Conservation (phyloP, 2,888 invertebrate genomes). For the Diarsia dahlii region DNA sequence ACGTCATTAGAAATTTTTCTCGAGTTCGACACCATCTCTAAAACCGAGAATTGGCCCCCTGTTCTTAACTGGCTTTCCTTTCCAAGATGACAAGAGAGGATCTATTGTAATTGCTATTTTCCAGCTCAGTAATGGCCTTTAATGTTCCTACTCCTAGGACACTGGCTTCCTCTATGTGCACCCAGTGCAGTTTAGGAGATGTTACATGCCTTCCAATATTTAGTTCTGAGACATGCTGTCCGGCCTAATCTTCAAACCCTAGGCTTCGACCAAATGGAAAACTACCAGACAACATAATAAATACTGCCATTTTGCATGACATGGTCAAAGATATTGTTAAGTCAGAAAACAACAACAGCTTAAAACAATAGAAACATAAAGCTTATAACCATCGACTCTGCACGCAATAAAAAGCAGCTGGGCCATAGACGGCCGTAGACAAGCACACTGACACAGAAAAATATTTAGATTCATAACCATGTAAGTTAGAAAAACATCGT, state of each 20-base stretch:
- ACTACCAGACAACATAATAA: background rate
- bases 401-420: constrained; percentile 21
- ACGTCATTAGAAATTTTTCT: too few species aligned
- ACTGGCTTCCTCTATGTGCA: background rate
- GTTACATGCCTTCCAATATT: background rate
- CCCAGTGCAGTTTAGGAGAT: background rate
- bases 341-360: background rate
- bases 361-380: background rate
- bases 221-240: background rate
- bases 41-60: too few species aligned
- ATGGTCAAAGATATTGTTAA: constrained; percentile 3
- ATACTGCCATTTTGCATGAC: background rate
- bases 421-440: background rate
- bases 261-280: background rate
- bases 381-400: too few species aligned
- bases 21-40: too few species aligned
- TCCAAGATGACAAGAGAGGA: background rate
- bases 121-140: background rate
- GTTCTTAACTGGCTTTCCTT: background rate
- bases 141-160: background rate
- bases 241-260: background rate
- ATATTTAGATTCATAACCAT: constrained; percentile 31
- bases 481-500: constrained; percentile 26
- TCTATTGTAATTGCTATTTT: background rate
- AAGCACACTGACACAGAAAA: background rate